These are phyloP conservation scores for Cyprinodon brontotheroides DNA, from an alignment of 2,113 vertebrate species.

Conservation along the genomic window DNA sequence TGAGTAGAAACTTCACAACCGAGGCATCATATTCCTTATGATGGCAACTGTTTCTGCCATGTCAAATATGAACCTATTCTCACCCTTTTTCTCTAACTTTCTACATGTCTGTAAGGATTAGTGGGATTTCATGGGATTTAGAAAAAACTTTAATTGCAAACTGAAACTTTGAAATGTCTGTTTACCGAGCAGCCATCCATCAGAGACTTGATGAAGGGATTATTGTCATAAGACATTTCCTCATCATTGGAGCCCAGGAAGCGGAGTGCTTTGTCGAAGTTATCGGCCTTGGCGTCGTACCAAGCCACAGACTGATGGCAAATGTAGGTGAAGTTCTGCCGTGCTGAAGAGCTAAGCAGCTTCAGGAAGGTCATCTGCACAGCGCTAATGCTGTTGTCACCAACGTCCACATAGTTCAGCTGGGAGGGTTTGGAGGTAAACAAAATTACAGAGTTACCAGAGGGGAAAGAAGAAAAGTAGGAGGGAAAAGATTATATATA, in stretches of 20 bases:
- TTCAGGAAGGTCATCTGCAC: conserved; percentile 99
- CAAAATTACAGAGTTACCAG: not conserved
- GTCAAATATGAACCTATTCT: conserved; percentile 1
- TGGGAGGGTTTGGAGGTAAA: conserved; percentile 51
- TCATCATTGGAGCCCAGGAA: conserved; percentile 98
- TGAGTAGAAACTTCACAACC: too few relatives aligned
- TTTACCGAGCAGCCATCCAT: conserved; percentile 92
- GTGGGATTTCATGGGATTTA: conserved; percentile 25
- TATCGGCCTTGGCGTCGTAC: conserved; percentile 88
- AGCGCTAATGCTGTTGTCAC: conserved; percentile 87
- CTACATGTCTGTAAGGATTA: conserved; percentile 32
- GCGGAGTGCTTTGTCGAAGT: conserved; percentile 91
- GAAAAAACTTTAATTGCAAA: conserved; percentile 26
- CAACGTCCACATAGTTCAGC: conserved; percentile 91
- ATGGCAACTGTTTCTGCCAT: not conserved
- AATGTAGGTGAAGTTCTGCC: conserved; percentile 96
- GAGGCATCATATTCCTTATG: too few relatives aligned
- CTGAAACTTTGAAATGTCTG: conserved; percentile 19
- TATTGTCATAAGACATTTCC: conserved; percentile 97
- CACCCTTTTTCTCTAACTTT: not conserved
- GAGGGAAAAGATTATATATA: not conserved
- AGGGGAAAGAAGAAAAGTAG: not conserved
- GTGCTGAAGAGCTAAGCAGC: conserved; percentile 92
- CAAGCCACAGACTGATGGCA: conserved; percentile 96
- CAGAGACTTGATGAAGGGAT: conserved; percentile 90